Evolutionary conservation across 2,113 vertebrate species (phyloP).

Genomic region (Pithys albifrons): DNA sequence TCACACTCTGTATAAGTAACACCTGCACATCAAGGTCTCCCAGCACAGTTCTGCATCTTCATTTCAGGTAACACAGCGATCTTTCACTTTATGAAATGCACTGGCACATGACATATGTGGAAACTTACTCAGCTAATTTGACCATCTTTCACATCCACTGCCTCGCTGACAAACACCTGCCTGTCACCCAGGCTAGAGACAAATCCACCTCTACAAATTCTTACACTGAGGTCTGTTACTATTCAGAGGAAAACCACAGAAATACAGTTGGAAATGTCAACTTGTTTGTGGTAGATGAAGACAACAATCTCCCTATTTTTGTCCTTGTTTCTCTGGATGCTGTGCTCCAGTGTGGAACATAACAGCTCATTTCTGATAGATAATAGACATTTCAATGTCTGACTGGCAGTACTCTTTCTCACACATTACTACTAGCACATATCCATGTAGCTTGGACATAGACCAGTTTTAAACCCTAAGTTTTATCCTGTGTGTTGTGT

Average conservation of each 20-base stretch:
- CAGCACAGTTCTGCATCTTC: neutral
- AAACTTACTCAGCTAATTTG: slow-evolving; percentile 44
- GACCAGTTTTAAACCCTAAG: neutral
- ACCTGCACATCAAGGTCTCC: neutral
- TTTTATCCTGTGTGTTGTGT: neutral
- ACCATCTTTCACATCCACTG: slow-evolving; percentile 15
- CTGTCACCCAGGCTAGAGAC: neutral
- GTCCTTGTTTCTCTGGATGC: neutral
- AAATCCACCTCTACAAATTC: neutral
- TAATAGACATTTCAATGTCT: neutral
- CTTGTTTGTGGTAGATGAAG: neutral
- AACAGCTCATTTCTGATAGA: neutral
- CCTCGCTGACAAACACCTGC: slow-evolving; percentile 1
- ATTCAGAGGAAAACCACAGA: neutral
- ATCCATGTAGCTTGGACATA: neutral
- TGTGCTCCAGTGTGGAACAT: neutral
- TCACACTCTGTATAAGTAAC: neutral
- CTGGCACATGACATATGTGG: slow-evolving; percentile 47
- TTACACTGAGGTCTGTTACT: neutral
- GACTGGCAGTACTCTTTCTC: neutral
- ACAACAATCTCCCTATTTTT: neutral
- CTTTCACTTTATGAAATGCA: slow-evolving; percentile 12
- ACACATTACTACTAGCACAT: neutral
- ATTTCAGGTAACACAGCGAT: neutral
- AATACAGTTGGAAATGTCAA: neutral